phyloP scores from a whole-genome alignment of 1,140 invertebrate genomes.

The Adoxophyes honmai region DNA sequence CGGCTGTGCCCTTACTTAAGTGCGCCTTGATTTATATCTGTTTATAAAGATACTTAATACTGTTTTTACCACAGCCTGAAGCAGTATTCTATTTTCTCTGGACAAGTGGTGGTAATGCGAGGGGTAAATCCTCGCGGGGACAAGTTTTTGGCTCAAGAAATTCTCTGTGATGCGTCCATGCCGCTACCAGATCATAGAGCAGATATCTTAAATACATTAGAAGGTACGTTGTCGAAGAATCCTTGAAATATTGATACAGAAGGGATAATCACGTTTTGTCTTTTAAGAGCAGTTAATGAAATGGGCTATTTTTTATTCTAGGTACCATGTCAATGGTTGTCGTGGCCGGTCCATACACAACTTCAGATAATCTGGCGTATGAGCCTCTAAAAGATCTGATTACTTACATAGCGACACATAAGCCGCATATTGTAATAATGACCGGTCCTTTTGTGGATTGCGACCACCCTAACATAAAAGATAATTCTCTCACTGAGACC shows the following conservation, averaged over 20 bases:
- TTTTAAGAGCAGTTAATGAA: no score
- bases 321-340: conserved; percentile 84
- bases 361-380: conserved; percentile 85
- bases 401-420: conserved; percentile 80
- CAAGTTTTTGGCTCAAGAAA: conserved; percentile 81
- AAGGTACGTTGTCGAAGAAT: conserved; percentile 35
- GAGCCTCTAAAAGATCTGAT: conserved; percentile 90
- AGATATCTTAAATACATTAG: conserved; percentile 48
- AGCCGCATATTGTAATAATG: conserved; percentile 89
- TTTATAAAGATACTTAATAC: conserved; percentile 49
- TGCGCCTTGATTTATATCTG: no score
- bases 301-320: conserved; percentile 27
- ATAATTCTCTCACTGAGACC: conserved; percentile 78
- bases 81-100: conserved; percentile 89
- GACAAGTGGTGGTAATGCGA: conserved; percentile 87
- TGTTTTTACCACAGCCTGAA: conserved; percentile 80
- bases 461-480: conserved; percentile 80
- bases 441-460: conserved; percentile 90
- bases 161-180: conserved; percentile 77
- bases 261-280: no score
- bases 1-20: no score
- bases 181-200: conserved; percentile 44
- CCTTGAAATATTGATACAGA: no score
- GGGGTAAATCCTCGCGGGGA: conserved; percentile 85
- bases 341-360: conserved; percentile 90